Conservation (phyloP, 2,113 vertebrate species). For the Otus sunia region DNA sequence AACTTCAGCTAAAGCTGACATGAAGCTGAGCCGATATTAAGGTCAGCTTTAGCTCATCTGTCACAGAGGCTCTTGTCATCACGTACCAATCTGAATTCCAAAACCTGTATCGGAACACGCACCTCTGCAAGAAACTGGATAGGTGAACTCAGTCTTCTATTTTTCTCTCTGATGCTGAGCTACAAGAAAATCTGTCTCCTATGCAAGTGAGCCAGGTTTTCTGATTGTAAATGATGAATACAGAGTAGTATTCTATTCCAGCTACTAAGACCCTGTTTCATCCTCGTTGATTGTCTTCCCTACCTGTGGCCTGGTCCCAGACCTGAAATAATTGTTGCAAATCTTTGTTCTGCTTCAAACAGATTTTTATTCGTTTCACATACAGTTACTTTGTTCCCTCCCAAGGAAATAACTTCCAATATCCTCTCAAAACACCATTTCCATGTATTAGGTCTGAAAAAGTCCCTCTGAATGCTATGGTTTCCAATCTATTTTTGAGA, state of each 20-base stretch:
- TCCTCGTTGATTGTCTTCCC: not conserved
- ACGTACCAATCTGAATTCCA: not conserved
- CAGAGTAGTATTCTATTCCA: not conserved
- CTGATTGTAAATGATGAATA: not conserved
- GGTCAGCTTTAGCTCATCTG: not conserved
- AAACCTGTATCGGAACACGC: not conserved
- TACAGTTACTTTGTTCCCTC: not conserved
- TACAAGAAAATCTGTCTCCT: not conserved
- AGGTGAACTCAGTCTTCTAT: not conserved
- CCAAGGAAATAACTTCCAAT: not conserved
- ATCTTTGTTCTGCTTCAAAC: not conserved
- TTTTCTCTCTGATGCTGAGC: not conserved
- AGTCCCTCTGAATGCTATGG: not conserved
- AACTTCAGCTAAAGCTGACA: not conserved
- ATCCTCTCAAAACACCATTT: not conserved
- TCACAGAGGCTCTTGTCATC: not conserved
- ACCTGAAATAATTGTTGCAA: not conserved
- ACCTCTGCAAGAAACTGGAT: not conserved
- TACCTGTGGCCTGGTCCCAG: not conserved
- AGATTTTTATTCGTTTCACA: not conserved
- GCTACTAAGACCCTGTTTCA: not conserved
- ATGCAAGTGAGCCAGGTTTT: rapidly evolving
- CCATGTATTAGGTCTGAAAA: not conserved
- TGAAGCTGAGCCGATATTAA: not conserved
- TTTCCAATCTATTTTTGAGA: not conserved